These are phyloP conservation scores for Yponomeuta sedellus DNA, from an alignment of 2,888 invertebrate species.

Conservation along the genomic window DNA sequence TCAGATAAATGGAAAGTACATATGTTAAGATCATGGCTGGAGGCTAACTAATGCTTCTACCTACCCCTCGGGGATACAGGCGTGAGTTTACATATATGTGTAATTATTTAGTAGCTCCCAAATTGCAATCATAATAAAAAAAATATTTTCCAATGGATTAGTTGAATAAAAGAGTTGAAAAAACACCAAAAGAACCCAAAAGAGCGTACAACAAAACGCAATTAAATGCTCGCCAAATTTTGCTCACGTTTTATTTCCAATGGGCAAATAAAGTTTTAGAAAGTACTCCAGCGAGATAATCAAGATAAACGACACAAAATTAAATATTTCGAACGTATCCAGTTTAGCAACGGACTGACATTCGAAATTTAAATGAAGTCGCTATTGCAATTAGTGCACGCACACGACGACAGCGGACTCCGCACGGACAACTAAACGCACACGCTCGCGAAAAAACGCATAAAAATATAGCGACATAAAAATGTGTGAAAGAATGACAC, in stretches of 20 bases:
- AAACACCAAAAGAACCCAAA: too few relatives aligned
- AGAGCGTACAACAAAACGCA: not conserved
- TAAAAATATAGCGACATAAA: conserved; percentile 69
- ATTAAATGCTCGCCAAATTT: not conserved
- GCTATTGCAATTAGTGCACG: conserved; percentile 71
- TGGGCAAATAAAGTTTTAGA: conserved; percentile 11
- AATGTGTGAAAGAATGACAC: conserved; percentile 70
- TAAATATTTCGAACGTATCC: conserved; percentile 15
- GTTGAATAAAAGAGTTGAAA: too few relatives aligned
- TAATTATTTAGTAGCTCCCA: too few relatives aligned
- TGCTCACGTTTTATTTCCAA: not conserved
- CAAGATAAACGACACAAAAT: conserved; percentile 3
- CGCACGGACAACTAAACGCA: conserved; percentile 43
- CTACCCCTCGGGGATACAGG: too few relatives aligned
- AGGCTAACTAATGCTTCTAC: too few relatives aligned
- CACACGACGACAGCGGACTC: conserved; percentile 29
- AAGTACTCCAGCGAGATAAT: conserved; percentile 8
- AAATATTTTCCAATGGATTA: too few relatives aligned
- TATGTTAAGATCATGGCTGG: too few relatives aligned
- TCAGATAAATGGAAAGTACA: too few relatives aligned
- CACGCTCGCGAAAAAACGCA: conserved; percentile 48
- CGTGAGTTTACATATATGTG: too few relatives aligned
- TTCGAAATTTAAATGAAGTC: conserved; percentile 77
- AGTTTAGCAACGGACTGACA: conserved; percentile 39
- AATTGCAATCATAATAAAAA: too few relatives aligned